These are phyloP conservation scores for Macaca nemestrina DNA, from an alignment of 2,113 vertebrate species.

Conservation along the genomic window DNA sequence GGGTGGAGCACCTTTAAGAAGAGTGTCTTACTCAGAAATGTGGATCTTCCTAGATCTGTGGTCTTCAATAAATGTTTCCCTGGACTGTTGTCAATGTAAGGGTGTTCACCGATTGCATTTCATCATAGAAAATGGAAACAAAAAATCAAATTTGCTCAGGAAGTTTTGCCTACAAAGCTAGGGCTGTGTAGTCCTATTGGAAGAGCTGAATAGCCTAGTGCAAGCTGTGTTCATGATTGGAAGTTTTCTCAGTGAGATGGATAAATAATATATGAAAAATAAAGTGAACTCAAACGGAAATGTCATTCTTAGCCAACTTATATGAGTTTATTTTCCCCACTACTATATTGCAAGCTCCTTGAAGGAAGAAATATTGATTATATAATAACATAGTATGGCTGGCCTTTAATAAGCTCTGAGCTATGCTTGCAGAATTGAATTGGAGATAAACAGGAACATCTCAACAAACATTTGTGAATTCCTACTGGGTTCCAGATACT, in stretches of 20 bases:
- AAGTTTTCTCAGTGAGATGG: neutral
- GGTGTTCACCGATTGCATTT: neutral
- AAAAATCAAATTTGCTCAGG: neutral
- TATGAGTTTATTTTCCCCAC: neutral
- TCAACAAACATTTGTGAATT: neutral
- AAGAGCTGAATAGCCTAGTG: neutral
- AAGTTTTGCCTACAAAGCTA: neutral
- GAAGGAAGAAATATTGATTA: neutral
- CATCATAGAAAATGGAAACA: neutral
- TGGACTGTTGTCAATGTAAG: neutral
- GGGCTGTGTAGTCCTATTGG: neutral
- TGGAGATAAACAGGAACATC: neutral
- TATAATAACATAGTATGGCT: neutral
- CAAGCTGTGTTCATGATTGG: neutral
- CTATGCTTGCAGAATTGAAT: neutral
- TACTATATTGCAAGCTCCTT: neutral
- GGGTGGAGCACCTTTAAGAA: neutral
- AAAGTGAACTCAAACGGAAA: neutral
- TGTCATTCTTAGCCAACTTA: neutral
- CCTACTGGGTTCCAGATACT: neutral
- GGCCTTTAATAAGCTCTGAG: neutral
- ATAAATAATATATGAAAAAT: neutral
- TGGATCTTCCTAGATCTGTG: neutral
- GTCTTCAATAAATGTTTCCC: neutral
- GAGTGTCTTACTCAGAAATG: neutral